A percentile compares a stretch with the other conserved stretches of the same genome.
Conservation (phyloP, 2,113 vertebrate species). For the Dasyprocta punctata region DNA sequence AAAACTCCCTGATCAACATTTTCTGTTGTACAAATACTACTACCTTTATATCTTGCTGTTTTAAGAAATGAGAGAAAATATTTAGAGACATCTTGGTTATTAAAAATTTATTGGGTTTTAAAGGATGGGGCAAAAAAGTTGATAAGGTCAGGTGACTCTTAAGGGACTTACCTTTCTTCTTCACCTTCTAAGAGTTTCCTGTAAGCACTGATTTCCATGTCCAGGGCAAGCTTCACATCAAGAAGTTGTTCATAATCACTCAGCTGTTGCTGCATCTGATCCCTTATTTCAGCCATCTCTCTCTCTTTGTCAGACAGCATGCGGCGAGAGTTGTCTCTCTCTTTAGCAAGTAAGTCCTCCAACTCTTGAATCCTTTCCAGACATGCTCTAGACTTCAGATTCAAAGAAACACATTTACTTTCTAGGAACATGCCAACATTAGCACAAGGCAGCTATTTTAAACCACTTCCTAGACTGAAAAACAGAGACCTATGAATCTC, state of each 20-base stretch:
- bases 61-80: constrained; percentile 32
- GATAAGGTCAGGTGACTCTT: fast-evolving
- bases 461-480: constrained; percentile 1
- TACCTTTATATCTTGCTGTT: not conserved
- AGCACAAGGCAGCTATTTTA: constrained; percentile 47
- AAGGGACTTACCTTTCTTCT: constrained; percentile 90
- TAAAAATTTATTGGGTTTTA: not conserved
- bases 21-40: not conserved
- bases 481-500: not conserved
- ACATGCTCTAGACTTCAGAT: constrained; percentile 89
- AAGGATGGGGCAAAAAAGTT: not conserved
- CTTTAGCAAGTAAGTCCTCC: constrained; percentile 89
- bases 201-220: constrained; percentile 96
- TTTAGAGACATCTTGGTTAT: not conserved
- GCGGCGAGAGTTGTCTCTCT: constrained; percentile 87
- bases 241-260: constrained; percentile 93
- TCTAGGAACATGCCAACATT: not conserved
- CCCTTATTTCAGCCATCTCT: constrained; percentile 88
- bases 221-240: constrained; percentile 94
- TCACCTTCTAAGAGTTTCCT: constrained; percentile 95
- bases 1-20: not conserved
- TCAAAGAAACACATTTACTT: constrained; percentile 32
- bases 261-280: constrained; percentile 92
- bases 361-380: constrained; percentile 91
- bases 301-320: constrained; percentile 89